These are phyloP conservation scores for Drosophila phalerata DNA, from an alignment of 2,888 invertebrate genomes.

Conservation along the genomic window DNA sequence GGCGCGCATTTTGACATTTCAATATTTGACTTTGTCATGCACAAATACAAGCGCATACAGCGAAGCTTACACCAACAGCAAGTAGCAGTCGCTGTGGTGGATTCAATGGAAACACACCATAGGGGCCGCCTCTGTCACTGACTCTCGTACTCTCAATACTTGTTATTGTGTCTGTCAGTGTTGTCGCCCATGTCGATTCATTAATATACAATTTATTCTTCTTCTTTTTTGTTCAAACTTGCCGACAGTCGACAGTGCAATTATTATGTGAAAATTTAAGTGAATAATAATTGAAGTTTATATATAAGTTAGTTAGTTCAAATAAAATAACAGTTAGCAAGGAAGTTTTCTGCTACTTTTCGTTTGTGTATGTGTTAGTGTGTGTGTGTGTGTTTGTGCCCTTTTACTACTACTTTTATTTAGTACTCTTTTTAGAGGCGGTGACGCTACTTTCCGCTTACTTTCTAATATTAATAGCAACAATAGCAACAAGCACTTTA, in stretches of 20 bases:
- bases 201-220: conserved; percentile 8
- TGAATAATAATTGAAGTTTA: conserved; percentile 33
- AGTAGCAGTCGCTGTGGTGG: conserved; percentile 45
- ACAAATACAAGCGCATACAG: conserved; percentile 46
- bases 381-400: conserved; percentile 20
- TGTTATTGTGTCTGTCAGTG: conserved; percentile 55
- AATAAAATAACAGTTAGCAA: neutral
- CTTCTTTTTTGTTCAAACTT: conserved; percentile 33
- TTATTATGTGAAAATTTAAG: conserved; percentile 45
- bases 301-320: conserved; percentile 6
- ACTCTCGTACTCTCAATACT: conserved; percentile 46
- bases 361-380: neutral
- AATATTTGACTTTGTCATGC: conserved; percentile 61
- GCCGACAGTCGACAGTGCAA: conserved; percentile 42
- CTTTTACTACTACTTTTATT: conserved; percentile 23
- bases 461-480: conserved; percentile 42
- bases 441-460: conserved; percentile 33
- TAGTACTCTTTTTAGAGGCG: conserved; percentile 49
- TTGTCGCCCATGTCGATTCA: conserved; percentile 55
- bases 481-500: conserved; percentile 26
- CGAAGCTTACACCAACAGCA: conserved; percentile 23
- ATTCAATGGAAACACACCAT: conserved; percentile 55
- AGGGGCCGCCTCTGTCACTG: conserved; percentile 53
- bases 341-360: conserved; percentile 9
- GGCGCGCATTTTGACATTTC: conserved; percentile 63